Base-by-base conservation (phyloP, 2,797 vertebrate species). In the Neomorphus geoffroyi region DNA sequence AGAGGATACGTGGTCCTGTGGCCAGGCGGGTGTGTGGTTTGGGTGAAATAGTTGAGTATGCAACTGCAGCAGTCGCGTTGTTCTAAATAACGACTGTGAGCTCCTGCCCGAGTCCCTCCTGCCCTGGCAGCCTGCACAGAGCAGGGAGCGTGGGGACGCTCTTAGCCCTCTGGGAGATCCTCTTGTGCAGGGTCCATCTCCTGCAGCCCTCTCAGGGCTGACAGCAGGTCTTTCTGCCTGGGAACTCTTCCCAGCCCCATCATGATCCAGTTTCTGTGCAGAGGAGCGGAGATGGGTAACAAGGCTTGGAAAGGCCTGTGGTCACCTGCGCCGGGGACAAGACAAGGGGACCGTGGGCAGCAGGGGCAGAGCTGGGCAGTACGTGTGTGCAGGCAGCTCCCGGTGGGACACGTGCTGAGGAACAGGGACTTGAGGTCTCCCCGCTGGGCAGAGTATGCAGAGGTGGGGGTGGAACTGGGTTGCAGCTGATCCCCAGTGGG, bases 1-100 rank as follows among this genome's bases (percentile, higher is more conserved):
- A 83, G 92, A 82, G 91, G 89, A 50, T 43, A 46, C 13, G 43
- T 51, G 69, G 80, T 57, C 88, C 81, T 90, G 86, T 33, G 62
- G 85, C 73, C 83, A 30, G 71, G 45, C 16, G 1, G 60, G 51
- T 22, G 62, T 13, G 43, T 17, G 12, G 50, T 50, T 51, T 4
- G 58, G 83, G 67, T 66, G 66, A 86, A 66, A 71, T 51, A 58
- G 74, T 66, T 57, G 22, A 65, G 50, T 43, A 50, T 15, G 41
- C 17, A 2, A 30, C 88, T 84, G 77, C 67, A 73, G 78, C 7
- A 4, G 56, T 71, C 67, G n/a, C n/a, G 9, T 80, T 87, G 39
- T 64, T 89, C 82, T 60, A 41, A 91, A 30, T 64, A 32, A 67
- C 43, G 79, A 9, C 48, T 13, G 9, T 1, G 2, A 43, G 7